phyloP scores from a whole-genome alignment of 2,113 vertebrate species.

The Phodopus roborovskii region DNA sequence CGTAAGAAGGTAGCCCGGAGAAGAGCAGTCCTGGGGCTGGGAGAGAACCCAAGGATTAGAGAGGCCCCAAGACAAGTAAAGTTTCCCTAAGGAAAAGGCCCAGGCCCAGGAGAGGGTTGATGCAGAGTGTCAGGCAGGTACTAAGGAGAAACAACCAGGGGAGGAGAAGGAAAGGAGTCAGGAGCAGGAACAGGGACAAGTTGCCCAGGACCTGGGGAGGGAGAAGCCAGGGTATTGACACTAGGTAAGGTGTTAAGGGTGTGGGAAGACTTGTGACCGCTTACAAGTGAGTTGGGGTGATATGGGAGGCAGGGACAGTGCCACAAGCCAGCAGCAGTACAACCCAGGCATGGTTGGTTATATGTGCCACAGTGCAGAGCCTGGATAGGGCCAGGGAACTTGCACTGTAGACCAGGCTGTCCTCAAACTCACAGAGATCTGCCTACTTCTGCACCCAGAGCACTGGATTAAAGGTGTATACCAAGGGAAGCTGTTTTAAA shows the following conservation, averaged over 20 bases:
- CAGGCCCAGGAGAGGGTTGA: too few species aligned
- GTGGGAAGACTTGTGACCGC: neutral
- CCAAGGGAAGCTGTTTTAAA: neutral
- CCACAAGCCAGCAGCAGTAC: neutral
- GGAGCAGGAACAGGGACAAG: too few species aligned
- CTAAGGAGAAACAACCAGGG: too few species aligned
- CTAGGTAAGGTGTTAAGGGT: neutral
- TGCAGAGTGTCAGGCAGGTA: too few species aligned
- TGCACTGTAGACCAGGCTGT: neutral
- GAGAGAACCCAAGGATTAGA: too few species aligned
- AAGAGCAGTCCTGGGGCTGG: too few species aligned
- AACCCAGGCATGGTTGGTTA: too few species aligned
- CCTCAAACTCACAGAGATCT: neutral
- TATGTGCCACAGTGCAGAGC: neutral
- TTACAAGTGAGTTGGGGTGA: accelerated
- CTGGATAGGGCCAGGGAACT: neutral
- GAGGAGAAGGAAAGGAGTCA: too few species aligned
- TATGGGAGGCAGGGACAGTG: neutral
- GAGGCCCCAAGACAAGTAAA: too few species aligned
- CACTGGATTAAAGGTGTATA: neutral
- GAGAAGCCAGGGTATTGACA: neutral
- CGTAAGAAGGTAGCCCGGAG: too few species aligned
- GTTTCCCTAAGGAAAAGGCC: too few species aligned
- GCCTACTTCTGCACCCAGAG: neutral
- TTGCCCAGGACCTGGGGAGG: too few species aligned